Evolutionary conservation across 1,140 invertebrate species (phyloP).

Genomic region (Pentalonia nigronervosa): DNA sequence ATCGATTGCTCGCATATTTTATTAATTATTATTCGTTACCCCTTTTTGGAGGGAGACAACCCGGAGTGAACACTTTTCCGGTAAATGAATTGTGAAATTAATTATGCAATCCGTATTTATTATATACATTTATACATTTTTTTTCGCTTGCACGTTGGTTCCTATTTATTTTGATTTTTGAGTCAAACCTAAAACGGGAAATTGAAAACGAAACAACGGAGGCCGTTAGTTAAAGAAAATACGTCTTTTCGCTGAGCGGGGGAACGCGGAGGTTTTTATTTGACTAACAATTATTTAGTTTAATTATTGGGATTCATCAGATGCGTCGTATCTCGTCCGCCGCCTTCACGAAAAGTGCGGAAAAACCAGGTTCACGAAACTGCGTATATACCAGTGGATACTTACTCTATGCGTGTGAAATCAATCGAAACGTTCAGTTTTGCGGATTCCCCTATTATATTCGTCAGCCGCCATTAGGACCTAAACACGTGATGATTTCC

Average conservation of each 20-base stretch:
- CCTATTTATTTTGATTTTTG: background rate
- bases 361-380: background rate
- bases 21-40: slow-evolving; percentile 13
- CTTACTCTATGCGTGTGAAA: no score
- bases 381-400: background rate
- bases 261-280: background rate
- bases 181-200: background rate
- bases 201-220: background rate
- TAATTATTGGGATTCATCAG: background rate
- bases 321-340: background rate
- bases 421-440: background rate
- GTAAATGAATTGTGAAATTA: background rate
- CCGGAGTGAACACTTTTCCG: background rate
- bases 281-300: background rate
- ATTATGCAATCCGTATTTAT: background rate
- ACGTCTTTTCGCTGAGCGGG: background rate
- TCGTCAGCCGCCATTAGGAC: no score
- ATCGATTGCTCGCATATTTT: background rate
- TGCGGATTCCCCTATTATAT: no score
- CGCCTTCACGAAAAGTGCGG: no score
- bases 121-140: background rate
- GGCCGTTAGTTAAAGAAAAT: background rate
- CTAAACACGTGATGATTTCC: background rate
- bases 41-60: background rate
- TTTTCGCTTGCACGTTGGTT: background rate